Conservation (phyloP, 2,797 vertebrate species). For the Coregonus sp. region DNA sequence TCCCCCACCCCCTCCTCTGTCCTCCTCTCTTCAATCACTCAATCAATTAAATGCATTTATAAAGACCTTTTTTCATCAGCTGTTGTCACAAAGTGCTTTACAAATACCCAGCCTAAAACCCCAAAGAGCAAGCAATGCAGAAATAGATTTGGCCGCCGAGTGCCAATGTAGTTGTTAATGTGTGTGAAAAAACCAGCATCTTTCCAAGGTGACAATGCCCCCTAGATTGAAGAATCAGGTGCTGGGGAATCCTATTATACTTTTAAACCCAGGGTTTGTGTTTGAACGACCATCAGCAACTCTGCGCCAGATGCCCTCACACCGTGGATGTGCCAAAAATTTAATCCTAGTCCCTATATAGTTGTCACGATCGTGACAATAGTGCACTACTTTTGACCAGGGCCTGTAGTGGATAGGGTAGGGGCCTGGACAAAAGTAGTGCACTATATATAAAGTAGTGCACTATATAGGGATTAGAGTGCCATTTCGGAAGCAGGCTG, state of each 20-base stretch:
- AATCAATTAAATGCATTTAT: no score
- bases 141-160: no score
- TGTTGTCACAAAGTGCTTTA: no score
- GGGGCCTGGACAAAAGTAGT: no score
- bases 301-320: not conserved
- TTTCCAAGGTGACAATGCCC: slow-evolving; percentile 73
- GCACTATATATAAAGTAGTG: no score
- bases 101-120: no score
- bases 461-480: not conserved
- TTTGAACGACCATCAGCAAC: slow-evolving; percentile 58
- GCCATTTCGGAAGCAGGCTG: not conserved
- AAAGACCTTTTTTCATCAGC: no score
- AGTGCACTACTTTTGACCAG: not conserved
- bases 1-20: no score
- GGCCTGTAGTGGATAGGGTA: no score
- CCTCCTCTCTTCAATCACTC: no score
- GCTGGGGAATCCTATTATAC: slow-evolving; percentile 64
- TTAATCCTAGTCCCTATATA: not conserved
- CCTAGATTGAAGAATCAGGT: slow-evolving; percentile 39
- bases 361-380: no score
- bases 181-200: slow-evolving; percentile 62
- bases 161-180: slow-evolving; percentile 49
- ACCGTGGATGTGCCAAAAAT: not conserved
- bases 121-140: no score
- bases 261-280: slow-evolving; percentile 43